phyloP scores from a whole-genome alignment of 64 coral and sea anemone species.

The Porites lutea region DNA sequence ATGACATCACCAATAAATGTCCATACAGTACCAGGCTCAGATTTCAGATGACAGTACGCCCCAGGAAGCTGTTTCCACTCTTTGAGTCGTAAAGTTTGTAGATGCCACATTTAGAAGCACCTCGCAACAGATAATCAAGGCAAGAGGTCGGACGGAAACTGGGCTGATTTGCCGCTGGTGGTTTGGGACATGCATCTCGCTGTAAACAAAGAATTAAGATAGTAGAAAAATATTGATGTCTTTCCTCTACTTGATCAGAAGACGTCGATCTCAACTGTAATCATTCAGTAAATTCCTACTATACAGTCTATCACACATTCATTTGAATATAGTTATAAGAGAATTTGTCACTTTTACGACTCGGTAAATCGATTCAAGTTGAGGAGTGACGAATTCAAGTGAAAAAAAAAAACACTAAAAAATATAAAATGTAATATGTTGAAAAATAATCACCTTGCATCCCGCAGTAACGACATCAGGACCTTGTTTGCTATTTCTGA shows the following conservation, averaged over 20 bases:
- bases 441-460: background rate
- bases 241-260: too few species aligned
- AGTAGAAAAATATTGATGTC: too few species aligned
- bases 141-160: too few species aligned
- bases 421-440: background rate
- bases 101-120: too few species aligned
- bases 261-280: too few species aligned
- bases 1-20: background rate
- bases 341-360: too few species aligned
- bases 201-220: background rate
- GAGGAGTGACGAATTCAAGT: background rate
- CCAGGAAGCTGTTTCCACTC: background rate
- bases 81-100: background rate
- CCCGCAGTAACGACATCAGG: background rate
- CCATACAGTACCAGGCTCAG: conserved; percentile 58
- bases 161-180: background rate
- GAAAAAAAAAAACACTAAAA: background rate
- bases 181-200: background rate
- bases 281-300: too few species aligned
- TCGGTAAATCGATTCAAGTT: background rate
- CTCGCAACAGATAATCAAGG: too few species aligned
- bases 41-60: conserved; percentile 67
- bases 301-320: too few species aligned
- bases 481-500: background rate
- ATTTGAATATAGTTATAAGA: too few species aligned